Conservation (phyloP, 2,113 vertebrate genomes). For the Lethenteron camtschaticum region DNA sequence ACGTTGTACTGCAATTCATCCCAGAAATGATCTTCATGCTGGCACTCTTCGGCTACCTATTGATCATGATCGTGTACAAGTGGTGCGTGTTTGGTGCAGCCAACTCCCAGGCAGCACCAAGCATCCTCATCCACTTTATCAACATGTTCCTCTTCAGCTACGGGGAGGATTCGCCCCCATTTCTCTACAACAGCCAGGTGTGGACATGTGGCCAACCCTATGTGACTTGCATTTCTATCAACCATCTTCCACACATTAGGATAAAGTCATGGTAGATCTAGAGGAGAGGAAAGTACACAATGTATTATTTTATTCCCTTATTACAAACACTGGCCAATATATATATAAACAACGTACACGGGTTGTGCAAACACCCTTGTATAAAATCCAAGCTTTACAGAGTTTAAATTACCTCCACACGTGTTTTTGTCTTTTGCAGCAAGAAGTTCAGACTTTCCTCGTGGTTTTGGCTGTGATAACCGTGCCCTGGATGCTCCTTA, state of each 20-base stretch:
- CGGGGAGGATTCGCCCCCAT: background rate
- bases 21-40: conserved; percentile 17
- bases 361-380: background rate
- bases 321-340: background rate
- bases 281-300: background rate
- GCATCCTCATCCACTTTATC: conserved; percentile 19
- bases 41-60: conserved; percentile 17
- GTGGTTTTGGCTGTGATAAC: conserved; percentile 15
- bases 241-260: background rate
- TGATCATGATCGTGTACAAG: conserved; percentile 18
- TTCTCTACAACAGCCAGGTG: conserved; percentile 16
- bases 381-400: background rate
- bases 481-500: conserved; percentile 17
- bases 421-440: conserved; percentile 8
- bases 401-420: background rate
- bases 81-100: conserved; percentile 12
- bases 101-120: conserved; percentile 13
- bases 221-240: background rate
- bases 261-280: background rate
- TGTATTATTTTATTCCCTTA: background rate
- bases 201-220: background rate
- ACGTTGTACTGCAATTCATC: conserved; percentile 16
- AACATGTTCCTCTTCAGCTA: conserved; percentile 20
- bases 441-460: conserved; percentile 16
- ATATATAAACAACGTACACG: background rate